These are phyloP conservation scores for Clivina fossor DNA, from an alignment of 2,888 invertebrate genomes.

Conservation along the genomic window DNA sequence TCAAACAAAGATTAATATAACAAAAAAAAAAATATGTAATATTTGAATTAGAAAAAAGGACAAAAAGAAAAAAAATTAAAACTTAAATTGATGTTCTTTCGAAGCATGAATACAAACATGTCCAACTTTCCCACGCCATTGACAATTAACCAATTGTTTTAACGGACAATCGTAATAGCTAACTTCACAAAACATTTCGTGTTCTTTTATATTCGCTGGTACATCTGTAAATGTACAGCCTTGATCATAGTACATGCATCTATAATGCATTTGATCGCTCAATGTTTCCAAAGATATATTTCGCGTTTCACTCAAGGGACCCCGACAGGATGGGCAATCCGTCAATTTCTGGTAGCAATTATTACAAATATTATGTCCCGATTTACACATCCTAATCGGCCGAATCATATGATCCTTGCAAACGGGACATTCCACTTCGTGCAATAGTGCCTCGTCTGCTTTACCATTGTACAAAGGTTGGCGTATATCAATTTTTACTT, in stretches of 20 bases:
- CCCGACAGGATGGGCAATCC: conserved; percentile 23
- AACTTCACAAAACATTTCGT: conserved; percentile 21
- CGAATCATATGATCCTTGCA: conserved; percentile 28
- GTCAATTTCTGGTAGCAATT: conserved; percentile 20
- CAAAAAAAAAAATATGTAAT: not conserved
- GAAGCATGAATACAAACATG: conserved; percentile 25
- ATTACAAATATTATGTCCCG: conserved; percentile 23
- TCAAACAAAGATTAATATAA: not conserved
- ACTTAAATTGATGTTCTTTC: conserved; percentile 25
- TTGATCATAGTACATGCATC: conserved; percentile 28
- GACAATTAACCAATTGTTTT: conserved; percentile 25
- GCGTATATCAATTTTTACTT: conserved; percentile 16
- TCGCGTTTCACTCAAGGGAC: conserved; percentile 7
- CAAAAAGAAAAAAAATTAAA: conserved; percentile 2
- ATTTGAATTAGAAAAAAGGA: not conserved
- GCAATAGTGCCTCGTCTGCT: conserved; percentile 18
- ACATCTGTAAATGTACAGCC: conserved; percentile 23
- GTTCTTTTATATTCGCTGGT: conserved; percentile 22
- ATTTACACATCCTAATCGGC: conserved; percentile 22
- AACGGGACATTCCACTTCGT: conserved; percentile 26
- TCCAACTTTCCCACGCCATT: conserved; percentile 24
- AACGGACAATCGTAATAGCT: conserved; percentile 23
- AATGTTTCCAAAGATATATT: conserved; percentile 24
- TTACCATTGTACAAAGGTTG: conserved; percentile 22
- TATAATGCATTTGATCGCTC: conserved; percentile 28